Conservation (phyloP, 1,140 invertebrate species). For the Palaemon carinicauda region DNA sequence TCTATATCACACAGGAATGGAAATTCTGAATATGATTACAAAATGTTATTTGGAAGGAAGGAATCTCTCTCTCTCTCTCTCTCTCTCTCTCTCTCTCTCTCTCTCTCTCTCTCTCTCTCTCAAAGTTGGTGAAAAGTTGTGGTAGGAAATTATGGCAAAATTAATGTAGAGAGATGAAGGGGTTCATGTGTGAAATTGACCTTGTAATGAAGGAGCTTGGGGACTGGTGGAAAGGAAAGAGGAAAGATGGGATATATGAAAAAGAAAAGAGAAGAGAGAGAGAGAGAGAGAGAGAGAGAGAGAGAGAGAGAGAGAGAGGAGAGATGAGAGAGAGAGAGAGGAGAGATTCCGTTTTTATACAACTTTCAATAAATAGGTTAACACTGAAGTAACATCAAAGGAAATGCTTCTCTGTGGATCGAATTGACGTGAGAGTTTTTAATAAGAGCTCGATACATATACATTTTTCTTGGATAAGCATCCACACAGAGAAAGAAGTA, state of each 20-base stretch:
- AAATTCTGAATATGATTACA: too few relatives aligned
- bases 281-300: not conserved
- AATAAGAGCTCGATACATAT: too few relatives aligned
- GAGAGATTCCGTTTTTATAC: too few relatives aligned
- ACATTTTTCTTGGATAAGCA: too few relatives aligned
- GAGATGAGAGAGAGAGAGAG: not conserved
- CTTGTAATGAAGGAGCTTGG: constrained; percentile 42
- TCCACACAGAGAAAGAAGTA: too few relatives aligned
- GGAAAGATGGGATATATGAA: not conserved
- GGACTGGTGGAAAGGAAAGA: not conserved
- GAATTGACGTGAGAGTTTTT: too few relatives aligned
- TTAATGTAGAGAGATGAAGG: constrained; percentile 46
- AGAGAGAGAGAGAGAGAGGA: not conserved
- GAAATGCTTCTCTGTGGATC: too few relatives aligned
- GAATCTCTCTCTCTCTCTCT: not conserved
- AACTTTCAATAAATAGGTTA: too few relatives aligned
- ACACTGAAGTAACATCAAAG: too few relatives aligned
- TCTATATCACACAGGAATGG: too few relatives aligned
- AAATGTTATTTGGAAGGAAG: too few relatives aligned
- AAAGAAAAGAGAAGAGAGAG: not conserved
- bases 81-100: not conserved
- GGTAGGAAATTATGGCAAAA: constrained; percentile 37
- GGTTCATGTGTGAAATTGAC: constrained; percentile 51
- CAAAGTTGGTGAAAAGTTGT: constrained; percentile 14
- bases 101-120: not conserved